A percentile compares a stretch with the other conserved stretches of the same genome.
Conservation (phyloP, 2,113 vertebrate species). For the Caranx melampygus region DNA sequence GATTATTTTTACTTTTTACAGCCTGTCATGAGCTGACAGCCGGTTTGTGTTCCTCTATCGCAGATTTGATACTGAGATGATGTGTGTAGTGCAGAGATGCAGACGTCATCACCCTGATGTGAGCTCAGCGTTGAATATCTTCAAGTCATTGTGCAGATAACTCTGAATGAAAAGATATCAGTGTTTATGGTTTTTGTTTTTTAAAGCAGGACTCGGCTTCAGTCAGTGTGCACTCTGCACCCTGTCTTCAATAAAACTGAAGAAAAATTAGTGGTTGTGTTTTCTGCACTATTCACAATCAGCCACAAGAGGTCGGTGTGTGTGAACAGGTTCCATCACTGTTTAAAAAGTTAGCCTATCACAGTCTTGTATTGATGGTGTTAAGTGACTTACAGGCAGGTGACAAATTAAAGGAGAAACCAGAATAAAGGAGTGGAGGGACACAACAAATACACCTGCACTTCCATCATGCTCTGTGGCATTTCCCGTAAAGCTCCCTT, state of each 20-base stretch:
- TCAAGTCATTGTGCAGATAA: not conserved
- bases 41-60: conserved; percentile 23
- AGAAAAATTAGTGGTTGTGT: not conserved
- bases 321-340: not conserved
- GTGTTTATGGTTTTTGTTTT: not conserved
- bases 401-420: too few relatives aligned
- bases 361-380: too few relatives aligned
- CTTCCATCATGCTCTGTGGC: too few relatives aligned
- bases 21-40: not conserved
- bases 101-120: not conserved
- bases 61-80: not conserved
- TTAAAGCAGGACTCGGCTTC: not conserved
- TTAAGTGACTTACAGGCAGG: too few relatives aligned
- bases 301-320: conserved; percentile 42
- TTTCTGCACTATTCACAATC: conserved; percentile 2
- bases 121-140: not conserved
- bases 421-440: too few relatives aligned
- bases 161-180: not conserved
- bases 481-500: too few relatives aligned
- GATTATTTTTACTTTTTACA: conserved; percentile 4
- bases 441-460: too few relatives aligned
- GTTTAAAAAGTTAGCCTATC: too few relatives aligned
- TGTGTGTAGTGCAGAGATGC: conserved; percentile 19
- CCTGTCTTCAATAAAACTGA: not conserved
- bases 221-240: not conserved